Evolutionary conservation across 1,140 invertebrate genomes (phyloP).

Genomic region (Anthonomus grandis): DNA sequence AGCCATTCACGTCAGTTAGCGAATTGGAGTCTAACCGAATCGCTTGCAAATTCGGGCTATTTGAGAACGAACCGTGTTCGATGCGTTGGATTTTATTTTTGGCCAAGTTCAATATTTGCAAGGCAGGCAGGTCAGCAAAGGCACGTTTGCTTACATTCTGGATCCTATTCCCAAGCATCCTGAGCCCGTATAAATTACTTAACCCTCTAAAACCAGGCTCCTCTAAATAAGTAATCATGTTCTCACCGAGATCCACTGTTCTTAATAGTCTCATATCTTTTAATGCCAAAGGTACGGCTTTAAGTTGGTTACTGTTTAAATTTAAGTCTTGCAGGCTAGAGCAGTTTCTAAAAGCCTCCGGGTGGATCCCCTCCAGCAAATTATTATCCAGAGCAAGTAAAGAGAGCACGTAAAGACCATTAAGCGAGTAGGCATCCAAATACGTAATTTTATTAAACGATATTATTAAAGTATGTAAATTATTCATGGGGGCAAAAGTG

Average conservation of each 20-base stretch:
- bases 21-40: constrained; percentile 83
- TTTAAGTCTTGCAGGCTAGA: constrained; percentile 81
- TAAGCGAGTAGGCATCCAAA: constrained; percentile 72
- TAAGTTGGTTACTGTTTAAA: constrained; percentile 78
- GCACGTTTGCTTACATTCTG: constrained; percentile 79
- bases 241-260: constrained; percentile 82
- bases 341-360: constrained; percentile 78
- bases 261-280: constrained; percentile 68
- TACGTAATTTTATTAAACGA: constrained; percentile 75
- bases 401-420: constrained; percentile 75
- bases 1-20: constrained; percentile 77
- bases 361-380: constrained; percentile 68
- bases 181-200: constrained; percentile 72
- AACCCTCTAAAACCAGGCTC: constrained; percentile 79
- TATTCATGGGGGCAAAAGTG: constrained; percentile 78
- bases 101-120: constrained; percentile 86
- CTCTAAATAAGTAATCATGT: constrained; percentile 71
- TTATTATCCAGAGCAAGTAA: constrained; percentile 79
- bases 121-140: constrained; percentile 74
- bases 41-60: constrained; percentile 75
- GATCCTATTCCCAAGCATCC: constrained; percentile 83
- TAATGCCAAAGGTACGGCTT: constrained; percentile 73
- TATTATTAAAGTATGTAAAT: constrained; percentile 75
- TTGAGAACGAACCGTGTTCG: constrained; percentile 78
- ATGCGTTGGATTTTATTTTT: constrained; percentile 78